A percentile compares a stretch with the other conserved stretches of the same genome.
These are phyloP conservation scores for Drosophila fuyamai DNA, from an alignment of 1,140 invertebrate genomes.

Conservation along the genomic window DNA sequence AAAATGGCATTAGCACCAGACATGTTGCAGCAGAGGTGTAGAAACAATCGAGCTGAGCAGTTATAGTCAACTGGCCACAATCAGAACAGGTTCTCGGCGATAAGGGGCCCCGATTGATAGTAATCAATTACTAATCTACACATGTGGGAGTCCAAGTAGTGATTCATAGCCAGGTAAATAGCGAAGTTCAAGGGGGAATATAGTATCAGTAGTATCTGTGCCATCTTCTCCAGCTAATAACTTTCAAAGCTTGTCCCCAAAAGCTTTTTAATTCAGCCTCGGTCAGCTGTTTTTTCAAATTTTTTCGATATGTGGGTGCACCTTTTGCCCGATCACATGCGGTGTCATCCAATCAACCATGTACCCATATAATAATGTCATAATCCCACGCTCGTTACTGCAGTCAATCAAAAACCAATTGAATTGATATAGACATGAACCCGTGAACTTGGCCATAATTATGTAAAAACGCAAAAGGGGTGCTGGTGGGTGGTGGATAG, in stretches of 20 bases:
- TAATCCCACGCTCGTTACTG: constrained; percentile 21
- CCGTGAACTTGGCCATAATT: constrained; percentile 31
- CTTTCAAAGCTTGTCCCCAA: constrained; percentile 15
- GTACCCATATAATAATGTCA: constrained; percentile 6
- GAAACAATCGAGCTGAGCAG: constrained; percentile 24
- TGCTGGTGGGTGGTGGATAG: not conserved
- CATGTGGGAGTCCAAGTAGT: constrained; percentile 19
- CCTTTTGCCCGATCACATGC: constrained; percentile 19
- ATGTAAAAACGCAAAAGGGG: constrained; percentile 32
- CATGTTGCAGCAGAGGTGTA: constrained; percentile 12
- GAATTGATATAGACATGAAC: constrained; percentile 22
- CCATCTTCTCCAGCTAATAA: constrained; percentile 2
- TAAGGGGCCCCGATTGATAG: constrained; percentile 63
- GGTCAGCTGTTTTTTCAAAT: constrained; percentile 19
- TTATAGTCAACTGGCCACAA: constrained; percentile 29
- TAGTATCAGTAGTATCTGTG: not conserved
- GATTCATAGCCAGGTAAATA: constrained; percentile 55
- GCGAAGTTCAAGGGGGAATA: constrained; percentile 4
- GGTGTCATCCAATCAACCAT: constrained; percentile 10
- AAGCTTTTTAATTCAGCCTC: constrained; percentile 8
- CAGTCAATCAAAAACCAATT: constrained; percentile 25
- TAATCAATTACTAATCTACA: constrained; percentile 58
- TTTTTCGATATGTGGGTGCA: constrained; percentile 8
- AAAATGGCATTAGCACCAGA: constrained; percentile 1
- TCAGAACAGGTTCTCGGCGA: constrained; percentile 44